Evolutionary conservation across 2,113 vertebrate species (phyloP).

Genomic region (Loxodonta africana): DNA sequence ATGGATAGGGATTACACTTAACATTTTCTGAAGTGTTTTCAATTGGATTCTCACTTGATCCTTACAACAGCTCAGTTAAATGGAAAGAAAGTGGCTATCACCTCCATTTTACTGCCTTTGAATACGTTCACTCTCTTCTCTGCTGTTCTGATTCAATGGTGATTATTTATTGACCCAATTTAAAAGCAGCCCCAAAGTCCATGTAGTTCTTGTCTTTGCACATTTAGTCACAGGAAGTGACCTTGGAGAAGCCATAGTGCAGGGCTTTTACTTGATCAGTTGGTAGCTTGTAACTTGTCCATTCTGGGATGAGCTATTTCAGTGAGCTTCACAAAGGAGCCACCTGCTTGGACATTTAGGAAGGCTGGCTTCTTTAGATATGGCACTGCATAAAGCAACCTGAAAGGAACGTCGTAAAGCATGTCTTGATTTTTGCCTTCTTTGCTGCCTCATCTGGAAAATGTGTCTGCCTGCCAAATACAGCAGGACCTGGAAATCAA

Average conservation of each 20-base stretch:
- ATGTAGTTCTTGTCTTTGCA: conserved; percentile 66
- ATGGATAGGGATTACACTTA: background rate
- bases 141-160: conserved; percentile 74
- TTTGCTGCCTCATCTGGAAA: conserved; percentile 40
- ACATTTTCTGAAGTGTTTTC: conserved; percentile 45
- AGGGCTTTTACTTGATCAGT: conserved; percentile 69
- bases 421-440: conserved; percentile 45
- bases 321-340: conserved; percentile 74
- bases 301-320: conserved; percentile 80
- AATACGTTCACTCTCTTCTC: conserved; percentile 24
- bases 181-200: conserved; percentile 63
- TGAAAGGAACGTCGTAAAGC: conserved; percentile 72
- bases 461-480: conserved; percentile 53
- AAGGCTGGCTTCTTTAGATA: conserved; percentile 64
- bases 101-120: conserved; percentile 51
- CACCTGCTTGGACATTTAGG: conserved; percentile 79
- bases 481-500: conserved; percentile 39
- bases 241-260: conserved; percentile 54
- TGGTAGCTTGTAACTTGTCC: conserved; percentile 70
- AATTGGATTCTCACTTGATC: background rate
- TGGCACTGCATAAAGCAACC: conserved; percentile 23
- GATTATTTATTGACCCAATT: conserved; percentile 81
- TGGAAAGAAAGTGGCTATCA: conserved; percentile 56
- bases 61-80: conserved; percentile 18
- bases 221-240: conserved; percentile 61